phyloP scores from a whole-genome alignment of 2,888 invertebrate genomes.

The Cerastis rubricosa region DNA sequence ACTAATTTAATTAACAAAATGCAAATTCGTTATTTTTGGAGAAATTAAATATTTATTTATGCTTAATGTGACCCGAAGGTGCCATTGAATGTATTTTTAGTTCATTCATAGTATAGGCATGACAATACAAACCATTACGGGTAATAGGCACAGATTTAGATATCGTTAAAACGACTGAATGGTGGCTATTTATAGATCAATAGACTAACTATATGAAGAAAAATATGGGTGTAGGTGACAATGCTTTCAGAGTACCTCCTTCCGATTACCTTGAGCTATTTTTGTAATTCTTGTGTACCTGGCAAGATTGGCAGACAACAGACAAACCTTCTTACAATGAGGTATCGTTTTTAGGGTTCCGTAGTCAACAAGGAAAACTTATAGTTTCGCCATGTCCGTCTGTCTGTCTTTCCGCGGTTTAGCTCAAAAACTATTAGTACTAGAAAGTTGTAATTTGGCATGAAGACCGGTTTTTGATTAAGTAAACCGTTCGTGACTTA shows the following conservation, averaged over 20 bases:
- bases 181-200: conserved; percentile 13
- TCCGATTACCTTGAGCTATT: neutral
- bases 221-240: neutral
- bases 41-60: neutral
- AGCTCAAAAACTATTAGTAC: too few species aligned
- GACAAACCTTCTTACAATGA: too few species aligned
- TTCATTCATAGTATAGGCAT: conserved; percentile 8
- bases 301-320: neutral
- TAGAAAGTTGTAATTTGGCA: too few species aligned
- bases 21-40: neutral
- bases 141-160: neutral
- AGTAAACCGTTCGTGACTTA: too few species aligned
- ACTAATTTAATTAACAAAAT: neutral
- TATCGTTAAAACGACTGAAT: conserved; percentile 19
- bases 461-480: too few species aligned
- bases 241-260: conserved; percentile 10
- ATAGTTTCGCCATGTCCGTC: too few species aligned
- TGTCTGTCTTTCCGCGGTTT: too few species aligned
- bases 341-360: too few species aligned
- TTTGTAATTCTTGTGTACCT: neutral
- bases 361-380: too few species aligned
- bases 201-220: neutral
- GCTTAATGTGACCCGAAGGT: neutral
- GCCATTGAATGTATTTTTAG: conserved; percentile 11
- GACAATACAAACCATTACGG: conserved; percentile 16